These are phyloP conservation scores for Bombycilla garrulus DNA, from an alignment of 2,113 vertebrate species.

Conservation along the genomic window DNA sequence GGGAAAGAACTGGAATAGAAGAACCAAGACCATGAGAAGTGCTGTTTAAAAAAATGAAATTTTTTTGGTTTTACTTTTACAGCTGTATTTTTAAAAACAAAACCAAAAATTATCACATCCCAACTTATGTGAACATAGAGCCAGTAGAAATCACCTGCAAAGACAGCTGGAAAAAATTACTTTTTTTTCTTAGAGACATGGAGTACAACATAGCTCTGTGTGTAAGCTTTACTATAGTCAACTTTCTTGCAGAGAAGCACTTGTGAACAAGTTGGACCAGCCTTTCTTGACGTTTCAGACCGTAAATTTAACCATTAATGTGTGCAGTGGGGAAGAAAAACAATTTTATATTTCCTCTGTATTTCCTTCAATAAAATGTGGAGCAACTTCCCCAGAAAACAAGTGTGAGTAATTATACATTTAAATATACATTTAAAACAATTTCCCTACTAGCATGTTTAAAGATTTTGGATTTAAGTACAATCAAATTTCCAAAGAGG, in stretches of 20 bases:
- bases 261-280: neutral
- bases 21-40: neutral
- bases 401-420: neutral
- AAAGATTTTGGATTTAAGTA: neutral
- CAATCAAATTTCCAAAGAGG: neutral
- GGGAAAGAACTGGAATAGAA: neutral
- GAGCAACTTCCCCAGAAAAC: neutral
- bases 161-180: neutral
- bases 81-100: neutral
- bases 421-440: neutral
- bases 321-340: neutral
- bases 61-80: accelerated
- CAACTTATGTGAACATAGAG: neutral
- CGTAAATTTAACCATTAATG: neutral
- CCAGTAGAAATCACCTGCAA: neutral
- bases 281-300: neutral
- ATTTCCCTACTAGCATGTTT: neutral
- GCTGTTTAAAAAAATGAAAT: neutral
- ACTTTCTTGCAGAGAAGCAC: neutral
- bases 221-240: neutral
- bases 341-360: neutral
- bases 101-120: neutral
- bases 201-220: neutral
- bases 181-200: neutral
- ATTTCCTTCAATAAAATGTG: neutral